Conservation (phyloP, 2,113 vertebrate genomes). For the Gorsachius goisagi region DNA sequence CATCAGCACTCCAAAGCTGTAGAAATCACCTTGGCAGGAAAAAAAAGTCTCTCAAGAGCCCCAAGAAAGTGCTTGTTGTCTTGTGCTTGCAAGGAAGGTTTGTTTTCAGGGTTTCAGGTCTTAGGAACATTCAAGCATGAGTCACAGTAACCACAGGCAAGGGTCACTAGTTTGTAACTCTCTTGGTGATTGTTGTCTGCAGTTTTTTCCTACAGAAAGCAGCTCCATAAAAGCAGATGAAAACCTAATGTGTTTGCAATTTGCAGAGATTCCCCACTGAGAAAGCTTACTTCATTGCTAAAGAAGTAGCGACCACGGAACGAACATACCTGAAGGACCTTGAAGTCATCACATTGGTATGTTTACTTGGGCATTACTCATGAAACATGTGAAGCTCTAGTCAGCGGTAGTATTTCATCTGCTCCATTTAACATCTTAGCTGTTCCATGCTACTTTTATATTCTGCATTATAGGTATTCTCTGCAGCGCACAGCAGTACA, state of each 20-base stretch:
- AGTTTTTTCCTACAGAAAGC: neutral
- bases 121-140: neutral
- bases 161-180: conserved; percentile 6
- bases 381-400: neutral
- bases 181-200: neutral
- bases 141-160: neutral
- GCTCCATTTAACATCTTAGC: neutral
- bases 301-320: conserved; percentile 92
- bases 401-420: neutral
- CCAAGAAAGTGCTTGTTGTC: neutral
- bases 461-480: neutral
- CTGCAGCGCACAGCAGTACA: neutral
- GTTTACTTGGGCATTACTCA: neutral
- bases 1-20: neutral
- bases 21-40: neutral
- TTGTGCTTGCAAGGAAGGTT: neutral
- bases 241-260: conserved; percentile 52
- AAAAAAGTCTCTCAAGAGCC: neutral
- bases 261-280: conserved; percentile 90
- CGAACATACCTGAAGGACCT: conserved; percentile 94
- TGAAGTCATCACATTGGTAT: conserved; percentile 93
- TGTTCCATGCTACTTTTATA: neutral
- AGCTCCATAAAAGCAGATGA: neutral
- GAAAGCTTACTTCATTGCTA: conserved; percentile 94
- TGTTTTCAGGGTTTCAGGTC: neutral